These are phyloP conservation scores for Myoxocephalus aenaeus DNA, from an alignment of 2,797 vertebrate genomes.

Conservation along the genomic window DNA sequence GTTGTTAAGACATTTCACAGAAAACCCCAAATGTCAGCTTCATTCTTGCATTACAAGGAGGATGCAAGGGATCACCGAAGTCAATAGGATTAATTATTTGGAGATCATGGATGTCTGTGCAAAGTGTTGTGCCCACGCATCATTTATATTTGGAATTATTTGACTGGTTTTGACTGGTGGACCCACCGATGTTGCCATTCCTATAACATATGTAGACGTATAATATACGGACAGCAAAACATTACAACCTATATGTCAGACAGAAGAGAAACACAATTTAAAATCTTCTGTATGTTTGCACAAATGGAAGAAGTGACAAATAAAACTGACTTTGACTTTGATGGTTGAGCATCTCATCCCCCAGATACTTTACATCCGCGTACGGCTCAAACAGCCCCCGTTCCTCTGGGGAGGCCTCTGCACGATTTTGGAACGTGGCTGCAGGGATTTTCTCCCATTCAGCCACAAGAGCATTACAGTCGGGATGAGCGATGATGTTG, in stretches of 20 bases:
- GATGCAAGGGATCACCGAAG: background rate
- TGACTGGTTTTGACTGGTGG: background rate
- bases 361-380: background rate
- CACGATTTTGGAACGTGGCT: constrained; percentile 30
- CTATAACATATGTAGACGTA: no score
- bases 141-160: background rate
- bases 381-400: constrained; percentile 9
- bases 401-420: constrained; percentile 16
- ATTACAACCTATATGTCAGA: background rate
- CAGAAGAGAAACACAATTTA: no score
- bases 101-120: background rate
- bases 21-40: background rate
- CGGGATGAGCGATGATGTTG: constrained; percentile 40
- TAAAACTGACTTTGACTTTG: no score
- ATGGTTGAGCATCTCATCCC: constrained; percentile 3
- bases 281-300: no score
- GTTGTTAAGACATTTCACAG: background rate
- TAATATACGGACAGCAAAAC: background rate
- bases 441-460: constrained; percentile 49
- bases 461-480: constrained; percentile 43
- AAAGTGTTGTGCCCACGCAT: background rate
- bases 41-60: fast-evolving
- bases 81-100: background rate
- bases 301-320: no score
- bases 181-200: background rate